A percentile compares a stretch with the other conserved stretches of the same genome.
Evolutionary conservation across 2,888 invertebrate species (phyloP).

Genomic region (Monochamus alternatus): DNA sequence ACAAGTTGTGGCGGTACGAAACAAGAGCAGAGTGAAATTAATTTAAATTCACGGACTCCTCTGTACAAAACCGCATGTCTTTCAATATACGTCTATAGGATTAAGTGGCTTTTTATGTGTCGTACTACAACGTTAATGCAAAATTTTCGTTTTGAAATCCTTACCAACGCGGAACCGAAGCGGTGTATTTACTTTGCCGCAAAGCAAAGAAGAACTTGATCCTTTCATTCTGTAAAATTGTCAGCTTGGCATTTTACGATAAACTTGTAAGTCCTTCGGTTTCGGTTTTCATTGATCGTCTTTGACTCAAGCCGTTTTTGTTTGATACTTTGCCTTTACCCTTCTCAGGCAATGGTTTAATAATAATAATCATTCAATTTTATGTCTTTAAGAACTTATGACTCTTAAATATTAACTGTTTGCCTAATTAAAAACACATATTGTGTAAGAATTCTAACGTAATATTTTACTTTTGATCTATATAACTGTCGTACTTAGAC

Average conservation of each 20-base stretch:
- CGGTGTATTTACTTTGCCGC: conserved; percentile 1
- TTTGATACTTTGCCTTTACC: too few relatives aligned
- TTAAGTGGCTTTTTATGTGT: conserved; percentile 16
- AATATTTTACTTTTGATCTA: too few relatives aligned
- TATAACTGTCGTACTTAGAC: too few relatives aligned
- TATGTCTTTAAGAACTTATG: too few relatives aligned
- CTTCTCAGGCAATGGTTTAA: too few relatives aligned
- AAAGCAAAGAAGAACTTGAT: conserved; percentile 14
- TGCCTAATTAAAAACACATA: too few relatives aligned
- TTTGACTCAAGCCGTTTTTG: neutral
- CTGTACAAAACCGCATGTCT: neutral
- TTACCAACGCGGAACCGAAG: conserved; percentile 5
- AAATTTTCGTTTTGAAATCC: conserved; percentile 22
- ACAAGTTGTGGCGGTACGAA: neutral
- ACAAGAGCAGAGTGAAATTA: neutral
- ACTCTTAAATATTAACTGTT: too few relatives aligned
- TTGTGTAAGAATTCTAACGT: too few relatives aligned
- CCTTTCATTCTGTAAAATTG: conserved; percentile 27
- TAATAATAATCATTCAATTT: too few relatives aligned
- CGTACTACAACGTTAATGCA: conserved; percentile 16
- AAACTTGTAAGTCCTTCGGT: conserved; percentile 25
- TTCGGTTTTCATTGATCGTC: conserved; percentile 30
- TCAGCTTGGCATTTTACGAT: conserved; percentile 18
- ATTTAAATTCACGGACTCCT: conserved; percentile 11
- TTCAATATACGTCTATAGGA: neutral